Evolutionary conservation across 2,797 vertebrate genomes (phyloP).

Genomic region (Lepilemur ruficaudatus): DNA sequence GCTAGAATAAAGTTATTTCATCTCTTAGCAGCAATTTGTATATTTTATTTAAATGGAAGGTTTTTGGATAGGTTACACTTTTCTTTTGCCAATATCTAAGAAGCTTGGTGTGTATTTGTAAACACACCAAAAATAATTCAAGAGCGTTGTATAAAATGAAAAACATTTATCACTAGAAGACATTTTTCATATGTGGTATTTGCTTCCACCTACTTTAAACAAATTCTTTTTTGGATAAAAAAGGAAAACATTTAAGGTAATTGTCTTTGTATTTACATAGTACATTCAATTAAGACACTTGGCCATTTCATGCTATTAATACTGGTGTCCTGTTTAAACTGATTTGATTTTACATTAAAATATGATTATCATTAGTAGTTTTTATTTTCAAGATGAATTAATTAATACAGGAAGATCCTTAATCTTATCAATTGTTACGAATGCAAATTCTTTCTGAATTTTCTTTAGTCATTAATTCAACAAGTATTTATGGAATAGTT

Average conservation of each 20-base stretch:
- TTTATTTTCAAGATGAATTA: background rate
- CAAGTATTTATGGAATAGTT: background rate
- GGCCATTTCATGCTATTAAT: background rate
- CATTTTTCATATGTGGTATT: constrained; percentile 46
- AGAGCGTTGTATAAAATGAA: constrained; percentile 58
- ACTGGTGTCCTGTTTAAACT: background rate
- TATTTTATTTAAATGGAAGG: constrained; percentile 30
- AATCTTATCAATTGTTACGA: background rate
- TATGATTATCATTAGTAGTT: background rate
- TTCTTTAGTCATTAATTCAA: background rate
- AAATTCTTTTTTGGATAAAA: constrained; percentile 19
- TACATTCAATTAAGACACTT: background rate
- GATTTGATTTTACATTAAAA: background rate
- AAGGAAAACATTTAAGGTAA: constrained; percentile 44
- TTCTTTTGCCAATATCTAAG: constrained; percentile 53
- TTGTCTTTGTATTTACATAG: constrained; percentile 38
- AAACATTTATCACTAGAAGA: constrained; percentile 65
- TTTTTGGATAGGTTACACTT: constrained; percentile 27
- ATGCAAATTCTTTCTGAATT: background rate
- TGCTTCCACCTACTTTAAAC: constrained; percentile 12
- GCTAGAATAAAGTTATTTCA: background rate
- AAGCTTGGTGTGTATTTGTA: constrained; percentile 61
- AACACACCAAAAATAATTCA: constrained; percentile 59
- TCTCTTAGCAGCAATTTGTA: constrained; percentile 1
- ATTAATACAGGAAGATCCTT: background rate